A percentile compares a stretch with the other conserved stretches of the same genome.
These are phyloP conservation scores for Hippocampus kuda DNA, from an alignment of 2,797 vertebrate genomes.

Conservation along the genomic window DNA sequence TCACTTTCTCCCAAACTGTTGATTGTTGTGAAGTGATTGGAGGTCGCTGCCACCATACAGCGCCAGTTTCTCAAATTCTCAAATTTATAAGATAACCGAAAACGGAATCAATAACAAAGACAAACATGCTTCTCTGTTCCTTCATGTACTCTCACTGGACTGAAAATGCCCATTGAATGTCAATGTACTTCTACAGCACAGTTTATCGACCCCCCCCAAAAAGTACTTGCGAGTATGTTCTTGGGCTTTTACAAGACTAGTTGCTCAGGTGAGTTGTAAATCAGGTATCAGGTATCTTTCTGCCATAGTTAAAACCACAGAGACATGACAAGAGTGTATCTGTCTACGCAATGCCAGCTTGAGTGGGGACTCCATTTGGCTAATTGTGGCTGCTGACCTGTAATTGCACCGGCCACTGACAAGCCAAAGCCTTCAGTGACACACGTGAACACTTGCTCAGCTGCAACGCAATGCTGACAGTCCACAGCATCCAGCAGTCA, in stretches of 20 bases:
- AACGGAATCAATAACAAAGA: background rate
- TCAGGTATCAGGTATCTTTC: conserved; percentile 29
- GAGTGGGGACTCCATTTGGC: conserved; percentile 33
- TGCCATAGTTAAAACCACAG: conserved; percentile 23
- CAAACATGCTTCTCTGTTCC: background rate
- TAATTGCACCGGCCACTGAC: conserved; percentile 36
- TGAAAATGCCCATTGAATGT: background rate
- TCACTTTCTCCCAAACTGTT: background rate
- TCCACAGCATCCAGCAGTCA: conserved; percentile 31
- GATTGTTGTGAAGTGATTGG: background rate
- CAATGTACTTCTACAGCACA: background rate
- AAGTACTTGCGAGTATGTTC: background rate
- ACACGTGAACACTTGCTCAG: conserved; percentile 43
- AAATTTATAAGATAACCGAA: background rate
- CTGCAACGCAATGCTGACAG: conserved; percentile 41
- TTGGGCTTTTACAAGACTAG: conserved; percentile 1
- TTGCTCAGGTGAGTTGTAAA: conserved; percentile 14
- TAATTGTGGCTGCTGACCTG: conserved; percentile 45
- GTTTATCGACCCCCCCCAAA: background rate
- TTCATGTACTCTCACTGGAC: background rate
- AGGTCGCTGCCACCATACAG: background rate
- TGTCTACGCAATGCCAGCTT: conserved; percentile 11
- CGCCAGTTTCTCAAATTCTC: background rate
- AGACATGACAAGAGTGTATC: conserved; percentile 32
- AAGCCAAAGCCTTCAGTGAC: conserved; percentile 26